Evolutionary conservation across 2,888 invertebrate genomes (phyloP).

Genomic region (Trissoscelio sp.): DNA sequence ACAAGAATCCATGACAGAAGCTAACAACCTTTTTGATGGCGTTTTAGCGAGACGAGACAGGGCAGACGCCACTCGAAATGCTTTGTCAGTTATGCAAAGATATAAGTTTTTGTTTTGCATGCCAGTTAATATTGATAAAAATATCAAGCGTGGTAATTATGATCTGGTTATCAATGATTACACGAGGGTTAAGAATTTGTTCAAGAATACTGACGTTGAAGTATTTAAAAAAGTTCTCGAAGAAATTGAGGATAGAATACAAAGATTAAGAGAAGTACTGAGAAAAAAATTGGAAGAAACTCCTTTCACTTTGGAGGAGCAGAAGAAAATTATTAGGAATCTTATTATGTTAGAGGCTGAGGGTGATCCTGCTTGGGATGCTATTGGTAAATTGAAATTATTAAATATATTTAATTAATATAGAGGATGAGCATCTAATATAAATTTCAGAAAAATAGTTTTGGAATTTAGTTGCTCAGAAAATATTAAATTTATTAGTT

Average conservation of each 20-base stretch:
- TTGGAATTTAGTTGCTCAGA: no score
- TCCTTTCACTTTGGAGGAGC: slow-evolving; percentile 96
- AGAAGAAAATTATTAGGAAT: slow-evolving; percentile 95
- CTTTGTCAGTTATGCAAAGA: slow-evolving; percentile 94
- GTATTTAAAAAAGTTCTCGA: slow-evolving; percentile 94
- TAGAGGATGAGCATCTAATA: no score
- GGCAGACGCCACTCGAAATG: slow-evolving; percentile 98
- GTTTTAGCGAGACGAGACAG: slow-evolving; percentile 96
- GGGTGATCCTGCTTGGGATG: slow-evolving; percentile 98
- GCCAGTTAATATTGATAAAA: slow-evolving; percentile 96
- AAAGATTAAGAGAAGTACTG: slow-evolving; percentile 91
- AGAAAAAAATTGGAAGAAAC: slow-evolving; percentile 93
- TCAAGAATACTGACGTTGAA: slow-evolving; percentile 96
- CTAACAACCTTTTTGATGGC: slow-evolving; percentile 96
- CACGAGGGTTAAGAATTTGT: slow-evolving; percentile 96
- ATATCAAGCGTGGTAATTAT: slow-evolving; percentile 97
- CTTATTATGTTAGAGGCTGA: slow-evolving; percentile 90
- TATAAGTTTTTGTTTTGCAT: slow-evolving; percentile 98
- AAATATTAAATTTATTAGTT: no score
- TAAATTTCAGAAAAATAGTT: no score
- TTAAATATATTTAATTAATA: not conserved
- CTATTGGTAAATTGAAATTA: slow-evolving; percentile 85
- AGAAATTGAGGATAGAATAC: slow-evolving; percentile 96
- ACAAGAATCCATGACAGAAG: slow-evolving; percentile 94
- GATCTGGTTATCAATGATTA: slow-evolving; percentile 99